Base-by-base conservation (phyloP, 1,140 invertebrate species). In the Papilio polyxenes region DNA sequence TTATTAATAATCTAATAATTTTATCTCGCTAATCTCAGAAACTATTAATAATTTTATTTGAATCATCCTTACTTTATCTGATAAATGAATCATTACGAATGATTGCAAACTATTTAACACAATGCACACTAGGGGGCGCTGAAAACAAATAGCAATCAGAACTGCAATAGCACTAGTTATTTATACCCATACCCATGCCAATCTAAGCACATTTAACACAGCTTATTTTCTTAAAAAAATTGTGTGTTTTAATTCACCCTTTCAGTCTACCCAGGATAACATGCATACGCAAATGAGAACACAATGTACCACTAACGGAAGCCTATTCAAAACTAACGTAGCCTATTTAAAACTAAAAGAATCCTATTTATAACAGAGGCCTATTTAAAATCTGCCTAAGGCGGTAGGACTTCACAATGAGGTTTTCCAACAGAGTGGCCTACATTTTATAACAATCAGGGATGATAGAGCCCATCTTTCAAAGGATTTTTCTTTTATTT, bases 351-450 rank as follows among this genome's bases (percentile, higher is more conserved):
- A 76, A 31, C 23, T 1, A 13, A 11, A 9, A 65, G 62, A 65
- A 6, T 20, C 62, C 10, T 65, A 65, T 65, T 65, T 31, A 5
- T 0, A 77, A 37, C 75, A 49, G 48, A 44, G 48, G n/a, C 75
- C 75, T 75, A 75, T 75, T 77, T 77, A 51, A 37, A 53, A 20
- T 23, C 9, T 15, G 49, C 75, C 48, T 48, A 11, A 77, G 49
- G 75, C 44, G 2, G 11, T 49, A 77, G 75, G 49, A 77, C 11
- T 76, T 51, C 75, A 77, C 75, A 77, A 77, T 77, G 23, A 77
- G 75, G 20, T 37, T 77, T 56, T 37, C 48, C 48, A 77, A 77
- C 4, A 44, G 75, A 31, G 48, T 13, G 49, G 10, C 75, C 75
- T 77, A 77, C 23, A 77, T 77, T 77, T 53, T 53, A 49, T 37